Base-by-base conservation (phyloP, 2,113 vertebrate genomes). In the Loxodonta africana region DNA sequence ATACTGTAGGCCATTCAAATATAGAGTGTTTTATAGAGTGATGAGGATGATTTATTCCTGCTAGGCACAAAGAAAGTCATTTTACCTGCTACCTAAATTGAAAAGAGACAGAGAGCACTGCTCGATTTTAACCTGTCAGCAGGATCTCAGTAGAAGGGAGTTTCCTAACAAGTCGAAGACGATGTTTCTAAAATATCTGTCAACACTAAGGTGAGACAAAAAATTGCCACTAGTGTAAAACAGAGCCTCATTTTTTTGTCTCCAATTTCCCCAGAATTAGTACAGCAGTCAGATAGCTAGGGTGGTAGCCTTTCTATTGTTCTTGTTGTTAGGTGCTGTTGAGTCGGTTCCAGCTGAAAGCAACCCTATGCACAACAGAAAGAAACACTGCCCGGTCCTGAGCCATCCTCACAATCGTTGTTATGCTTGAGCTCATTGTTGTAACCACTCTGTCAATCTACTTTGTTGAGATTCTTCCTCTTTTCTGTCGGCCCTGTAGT, bases 31-130 rank as follows among this genome's bases (percentile, higher is more conserved):
- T 77, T 85, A 25, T 51, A 1, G 53, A n/a, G 8, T 82, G 73
- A 94, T 28, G 74, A 95, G 87, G 90, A 93, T 74, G 62, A 88
- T 95, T 92, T 92, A 78, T 92, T 94, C 53, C 51, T 94, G 73
- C 37, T 25, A 71, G 57, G 53, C 28, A 90, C 37, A 73, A 69
- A 85, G 82, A 71, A 87, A 95, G 37, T 84, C 95, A 90, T 94
- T 96, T 94, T 77, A 90, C 81, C 76, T 90, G 65, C 90, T 96
- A 74, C 41, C 44, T 81, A 90, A 90, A 69, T 57, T 18, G 37
- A 88, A 97, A 94, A 96, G 46, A 95, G 33, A 90, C 28, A 90
- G 62, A 96, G 73, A 82, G 62, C 60, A 78, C 83, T 41, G 10
- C 26, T 88, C 80, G 57, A 53, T 85, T 96, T 95, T 93, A 90